Percentiles rank a stretch among this genome's conserved stretches.
These are phyloP conservation scores for Leptoclinus maculatus DNA, from an alignment of 2,797 vertebrate genomes.

Conservation along the genomic window DNA sequence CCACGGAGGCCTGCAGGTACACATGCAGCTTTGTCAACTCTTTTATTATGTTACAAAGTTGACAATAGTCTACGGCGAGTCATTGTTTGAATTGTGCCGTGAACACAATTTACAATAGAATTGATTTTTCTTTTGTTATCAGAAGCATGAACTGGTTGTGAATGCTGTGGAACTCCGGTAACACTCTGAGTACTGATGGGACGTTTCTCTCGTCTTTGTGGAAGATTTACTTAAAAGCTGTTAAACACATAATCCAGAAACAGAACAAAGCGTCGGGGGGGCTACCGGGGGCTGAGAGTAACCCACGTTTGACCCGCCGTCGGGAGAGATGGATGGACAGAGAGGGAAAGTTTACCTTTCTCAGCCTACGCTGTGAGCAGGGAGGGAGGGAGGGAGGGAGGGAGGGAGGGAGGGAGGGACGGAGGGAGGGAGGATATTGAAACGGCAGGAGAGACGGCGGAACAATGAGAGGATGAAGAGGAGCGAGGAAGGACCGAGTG, in stretches of 20 bases:
- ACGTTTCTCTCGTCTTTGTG: too few relatives aligned
- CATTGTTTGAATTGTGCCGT: too few relatives aligned
- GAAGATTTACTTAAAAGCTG: not conserved
- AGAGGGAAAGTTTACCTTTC: slow-evolving; percentile 79
- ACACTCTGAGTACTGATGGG: too few relatives aligned
- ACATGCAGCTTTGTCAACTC: too few relatives aligned
- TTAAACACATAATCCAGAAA: not conserved
- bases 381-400: slow-evolving; percentile 22
- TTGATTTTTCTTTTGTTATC: too few relatives aligned
- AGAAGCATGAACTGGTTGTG: too few relatives aligned
- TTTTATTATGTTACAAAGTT: too few relatives aligned
- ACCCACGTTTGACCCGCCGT: slow-evolving; percentile 30
- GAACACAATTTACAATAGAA: too few relatives aligned
- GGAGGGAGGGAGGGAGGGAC: not conserved
- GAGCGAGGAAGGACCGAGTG: slow-evolving; percentile 13
- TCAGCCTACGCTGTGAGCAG: slow-evolving; percentile 60
- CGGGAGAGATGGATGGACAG: slow-evolving; percentile 6
- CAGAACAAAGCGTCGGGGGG: not conserved
- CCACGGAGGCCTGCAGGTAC: too few relatives aligned
- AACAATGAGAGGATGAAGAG: slow-evolving; percentile 62
- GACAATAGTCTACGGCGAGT: too few relatives aligned
- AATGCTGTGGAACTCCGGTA: too few relatives aligned
- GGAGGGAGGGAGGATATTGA: slow-evolving; percentile 47
- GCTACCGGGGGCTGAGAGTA: not conserved
- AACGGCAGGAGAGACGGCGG: slow-evolving; percentile 40